Conservation (phyloP, 1,140 invertebrate species). For the Zaprionus africanus region DNA sequence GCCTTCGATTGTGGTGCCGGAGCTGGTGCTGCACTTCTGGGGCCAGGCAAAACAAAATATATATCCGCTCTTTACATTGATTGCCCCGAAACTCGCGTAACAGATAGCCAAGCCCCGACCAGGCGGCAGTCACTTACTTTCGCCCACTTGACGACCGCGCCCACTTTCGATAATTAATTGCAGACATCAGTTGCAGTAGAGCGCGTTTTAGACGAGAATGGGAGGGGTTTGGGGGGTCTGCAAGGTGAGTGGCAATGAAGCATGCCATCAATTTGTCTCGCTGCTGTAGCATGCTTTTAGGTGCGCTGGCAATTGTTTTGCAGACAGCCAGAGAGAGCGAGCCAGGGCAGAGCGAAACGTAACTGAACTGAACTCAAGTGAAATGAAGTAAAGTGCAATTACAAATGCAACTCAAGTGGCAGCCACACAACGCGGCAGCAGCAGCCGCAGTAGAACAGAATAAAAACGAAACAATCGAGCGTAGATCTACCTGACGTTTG, state of each 20-base stretch:
- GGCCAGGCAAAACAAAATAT: conserved; percentile 77
- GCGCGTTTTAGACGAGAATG: conserved; percentile 38
- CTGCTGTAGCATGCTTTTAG: conserved; percentile 57
- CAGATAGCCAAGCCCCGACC: conserved; percentile 22
- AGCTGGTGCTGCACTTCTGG: conserved; percentile 59
- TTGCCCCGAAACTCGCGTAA: conserved; percentile 60
- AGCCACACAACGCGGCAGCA: conserved; percentile 36
- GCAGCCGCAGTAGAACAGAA: background rate
- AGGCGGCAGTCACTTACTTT: conserved; percentile 57
- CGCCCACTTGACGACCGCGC: conserved; percentile 81
- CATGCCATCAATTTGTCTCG: conserved; percentile 83
- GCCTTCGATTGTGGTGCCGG: conserved; percentile 25
- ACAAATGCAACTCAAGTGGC: conserved; percentile 81
- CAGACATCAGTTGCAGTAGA: conserved; percentile 82
- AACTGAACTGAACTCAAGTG: conserved; percentile 43
- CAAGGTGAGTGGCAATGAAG: conserved; percentile 50
- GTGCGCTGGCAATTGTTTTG: conserved; percentile 71
- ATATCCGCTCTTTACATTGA: conserved; percentile 83
- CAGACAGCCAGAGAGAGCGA: conserved; percentile 42
- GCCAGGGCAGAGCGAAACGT: conserved; percentile 8
- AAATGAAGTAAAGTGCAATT: conserved; percentile 74
- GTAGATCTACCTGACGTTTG: conserved; percentile 12
- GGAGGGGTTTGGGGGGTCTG: background rate
- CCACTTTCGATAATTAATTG: conserved; percentile 84
- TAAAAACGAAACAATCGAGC: conserved; percentile 6